These are phyloP conservation scores for Temnothorax rugatulus DNA, from an alignment of 2,888 invertebrate species.

Conservation along the genomic window DNA sequence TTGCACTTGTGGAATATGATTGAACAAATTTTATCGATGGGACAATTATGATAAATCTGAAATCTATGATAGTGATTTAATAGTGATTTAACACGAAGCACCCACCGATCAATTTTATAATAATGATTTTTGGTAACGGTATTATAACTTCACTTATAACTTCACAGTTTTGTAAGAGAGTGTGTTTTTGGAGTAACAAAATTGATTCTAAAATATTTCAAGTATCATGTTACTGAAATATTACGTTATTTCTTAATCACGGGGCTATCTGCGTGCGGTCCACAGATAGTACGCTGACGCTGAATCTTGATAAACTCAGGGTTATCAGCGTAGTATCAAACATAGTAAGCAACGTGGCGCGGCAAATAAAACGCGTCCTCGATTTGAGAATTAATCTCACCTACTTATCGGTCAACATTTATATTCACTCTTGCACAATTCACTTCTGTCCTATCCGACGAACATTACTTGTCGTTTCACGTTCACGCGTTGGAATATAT, in stretches of 20 bases:
- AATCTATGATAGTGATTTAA: background rate
- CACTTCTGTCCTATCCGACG: background rate
- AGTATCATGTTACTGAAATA: background rate
- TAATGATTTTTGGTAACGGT: background rate
- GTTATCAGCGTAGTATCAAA: constrained; percentile 45
- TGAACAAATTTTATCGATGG: background rate
- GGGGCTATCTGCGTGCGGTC: constrained; percentile 22
- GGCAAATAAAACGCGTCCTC: constrained; percentile 42
- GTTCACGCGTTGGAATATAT: background rate
- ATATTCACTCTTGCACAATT: constrained; percentile 33
- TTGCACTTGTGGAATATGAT: background rate
- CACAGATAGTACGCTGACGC: constrained; percentile 39
- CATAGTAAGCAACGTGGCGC: constrained; percentile 37
- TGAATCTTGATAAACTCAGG: constrained; percentile 50
- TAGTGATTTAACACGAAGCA: background rate
- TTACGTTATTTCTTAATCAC: constrained; percentile 40
- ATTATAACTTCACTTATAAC: background rate
- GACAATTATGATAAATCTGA: constrained; percentile 15
- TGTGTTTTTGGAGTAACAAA: background rate
- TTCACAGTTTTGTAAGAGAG: background rate
- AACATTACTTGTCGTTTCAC: background rate
- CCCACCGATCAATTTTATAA: background rate
- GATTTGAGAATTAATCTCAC: constrained; percentile 40
- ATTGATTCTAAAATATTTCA: background rate
- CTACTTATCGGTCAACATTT: constrained; percentile 43